Conservation (phyloP, 2,888 invertebrate genomes). For the Bedellia somnulentella region DNA sequence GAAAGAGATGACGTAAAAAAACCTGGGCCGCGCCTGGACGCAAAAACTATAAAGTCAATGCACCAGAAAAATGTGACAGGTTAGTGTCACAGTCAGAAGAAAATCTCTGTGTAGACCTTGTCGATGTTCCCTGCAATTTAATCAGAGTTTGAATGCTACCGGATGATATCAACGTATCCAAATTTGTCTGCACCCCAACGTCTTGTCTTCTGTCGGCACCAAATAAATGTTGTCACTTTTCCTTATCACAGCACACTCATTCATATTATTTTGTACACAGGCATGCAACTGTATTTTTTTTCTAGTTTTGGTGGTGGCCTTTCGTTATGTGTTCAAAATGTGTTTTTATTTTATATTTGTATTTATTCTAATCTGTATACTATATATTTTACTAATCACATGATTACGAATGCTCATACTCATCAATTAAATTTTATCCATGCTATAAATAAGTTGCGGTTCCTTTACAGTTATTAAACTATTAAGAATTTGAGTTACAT, state of each 20-base stretch:
- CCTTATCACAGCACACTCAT: conserved; percentile 28
- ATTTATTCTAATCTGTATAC: neutral
- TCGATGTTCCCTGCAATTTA: conserved; percentile 35
- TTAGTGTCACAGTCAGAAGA: conserved; percentile 52
- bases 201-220: conserved; percentile 38
- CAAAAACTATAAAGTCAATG: conserved; percentile 61
- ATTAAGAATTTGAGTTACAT: too few relatives aligned
- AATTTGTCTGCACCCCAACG: conserved; percentile 34
- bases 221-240: conserved; percentile 40
- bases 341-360: conserved; percentile 2
- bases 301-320: conserved; percentile 5
- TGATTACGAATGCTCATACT: too few relatives aligned
- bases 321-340: neutral
- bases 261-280: conserved; percentile 23
- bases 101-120: conserved; percentile 20
- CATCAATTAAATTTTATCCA: too few relatives aligned
- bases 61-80: conserved; percentile 56
- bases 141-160: conserved; percentile 5
- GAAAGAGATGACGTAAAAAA: conserved; percentile 93
- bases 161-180: conserved; percentile 20
- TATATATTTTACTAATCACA: too few relatives aligned
- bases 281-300: conserved; percentile 25
- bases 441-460: too few relatives aligned
- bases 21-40: conserved; percentile 83
- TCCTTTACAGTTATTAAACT: too few relatives aligned